A percentile compares a stretch with the other conserved stretches of the same genome.
These are phyloP conservation scores for Umimayanthus kanabou DNA, from an alignment of 92 coral and sea anemone genomes.

Conservation along the genomic window DNA sequence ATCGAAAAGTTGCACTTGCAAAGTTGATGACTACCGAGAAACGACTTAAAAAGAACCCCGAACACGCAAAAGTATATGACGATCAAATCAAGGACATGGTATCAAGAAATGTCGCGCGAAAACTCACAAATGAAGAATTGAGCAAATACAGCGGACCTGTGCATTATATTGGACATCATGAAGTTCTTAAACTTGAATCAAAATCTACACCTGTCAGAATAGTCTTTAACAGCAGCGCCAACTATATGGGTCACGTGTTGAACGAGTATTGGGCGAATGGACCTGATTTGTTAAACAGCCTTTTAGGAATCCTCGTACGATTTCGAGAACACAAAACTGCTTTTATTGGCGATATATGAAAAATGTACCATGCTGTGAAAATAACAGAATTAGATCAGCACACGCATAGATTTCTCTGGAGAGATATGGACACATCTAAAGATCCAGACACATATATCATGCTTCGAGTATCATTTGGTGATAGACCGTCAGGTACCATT, in stretches of 20 bases:
- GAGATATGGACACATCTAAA: not conserved
- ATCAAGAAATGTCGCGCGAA: conserved; percentile 25
- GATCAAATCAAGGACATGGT: conserved; percentile 44
- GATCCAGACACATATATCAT: conserved; percentile 30
- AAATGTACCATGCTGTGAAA: conserved; percentile 42
- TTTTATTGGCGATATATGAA: conserved; percentile 38
- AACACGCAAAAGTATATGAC: not conserved
- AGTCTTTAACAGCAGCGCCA: conserved; percentile 36
- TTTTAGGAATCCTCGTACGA: conserved; percentile 29
- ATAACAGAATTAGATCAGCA: conserved; percentile 34
- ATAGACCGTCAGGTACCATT: conserved; percentile 45
- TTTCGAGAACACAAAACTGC: conserved; percentile 34
- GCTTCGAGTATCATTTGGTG: conserved; percentile 48
- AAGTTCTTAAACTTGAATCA: conserved; percentile 42
- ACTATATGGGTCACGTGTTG: conserved; percentile 24
- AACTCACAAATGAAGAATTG: conserved; percentile 14
- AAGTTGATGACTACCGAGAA: conserved; percentile 24
- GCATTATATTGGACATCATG: conserved; percentile 41
- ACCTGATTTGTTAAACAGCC: conserved; percentile 33
- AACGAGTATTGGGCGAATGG: conserved; percentile 46
- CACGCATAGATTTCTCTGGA: conserved; percentile 43
- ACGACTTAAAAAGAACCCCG: not conserved
- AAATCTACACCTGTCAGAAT: conserved; percentile 37
- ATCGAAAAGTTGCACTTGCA: not conserved
- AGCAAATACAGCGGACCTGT: conserved; percentile 34